These are phyloP conservation scores for Drosophila jambulina DNA, from an alignment of 1,140 invertebrate genomes.

Conservation along the genomic window DNA sequence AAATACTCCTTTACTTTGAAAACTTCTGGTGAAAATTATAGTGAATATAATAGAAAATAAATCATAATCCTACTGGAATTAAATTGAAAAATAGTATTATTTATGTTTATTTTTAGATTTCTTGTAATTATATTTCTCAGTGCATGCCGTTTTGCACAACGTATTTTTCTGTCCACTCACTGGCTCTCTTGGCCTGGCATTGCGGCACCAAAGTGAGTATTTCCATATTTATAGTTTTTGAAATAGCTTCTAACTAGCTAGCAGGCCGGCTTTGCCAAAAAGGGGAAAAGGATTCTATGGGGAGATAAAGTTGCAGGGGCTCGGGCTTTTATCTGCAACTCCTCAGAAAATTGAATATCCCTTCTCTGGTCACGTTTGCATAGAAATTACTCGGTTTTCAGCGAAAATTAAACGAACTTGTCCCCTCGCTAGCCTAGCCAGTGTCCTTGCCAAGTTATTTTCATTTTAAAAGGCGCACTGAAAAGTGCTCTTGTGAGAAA, in stretches of 20 bases:
- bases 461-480: neutral
- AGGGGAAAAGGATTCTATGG: slow-evolving; percentile 1
- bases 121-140: neutral
- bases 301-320: neutral
- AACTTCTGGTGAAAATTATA: neutral
- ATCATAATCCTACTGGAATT: neutral
- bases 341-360: slow-evolving; percentile 37
- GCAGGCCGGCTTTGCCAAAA: slow-evolving; percentile 27
- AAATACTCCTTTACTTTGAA: neutral
- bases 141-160: slow-evolving; percentile 1
- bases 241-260: slow-evolving; percentile 60
- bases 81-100: neutral
- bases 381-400: slow-evolving; percentile 43
- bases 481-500: neutral
- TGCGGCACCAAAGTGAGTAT: slow-evolving; percentile 51
- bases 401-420: slow-evolving; percentile 9
- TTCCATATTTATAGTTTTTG: slow-evolving; percentile 64
- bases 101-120: neutral
- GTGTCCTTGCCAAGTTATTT: slow-evolving; percentile 4
- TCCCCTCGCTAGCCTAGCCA: neutral
- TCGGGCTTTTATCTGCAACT: neutral
- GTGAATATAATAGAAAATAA: neutral
- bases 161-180: slow-evolving; percentile 22
- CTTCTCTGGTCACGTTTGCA: slow-evolving; percentile 33
- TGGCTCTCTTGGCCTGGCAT: slow-evolving; percentile 25